A percentile compares a stretch with the other conserved stretches of the same genome.
Evolutionary conservation across 2,113 vertebrate species (phyloP).

Genomic region (Microtus montanus): DNA sequence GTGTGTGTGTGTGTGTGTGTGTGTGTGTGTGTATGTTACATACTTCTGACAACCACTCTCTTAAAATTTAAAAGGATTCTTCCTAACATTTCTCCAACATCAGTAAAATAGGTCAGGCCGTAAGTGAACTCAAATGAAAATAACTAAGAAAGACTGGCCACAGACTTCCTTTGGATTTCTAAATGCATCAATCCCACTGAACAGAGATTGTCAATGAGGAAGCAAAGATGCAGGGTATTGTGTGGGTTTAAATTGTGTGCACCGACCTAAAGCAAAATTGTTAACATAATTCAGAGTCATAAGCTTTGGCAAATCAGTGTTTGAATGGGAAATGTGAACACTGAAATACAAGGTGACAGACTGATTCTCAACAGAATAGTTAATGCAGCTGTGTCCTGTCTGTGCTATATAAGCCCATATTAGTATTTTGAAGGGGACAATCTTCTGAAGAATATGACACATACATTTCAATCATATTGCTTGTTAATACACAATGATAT

Average conservation of each 20-base stretch:
- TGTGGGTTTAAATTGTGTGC: conserved; percentile 68
- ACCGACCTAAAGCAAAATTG: conserved; percentile 66
- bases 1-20: too few relatives aligned
- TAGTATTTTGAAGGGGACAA: conserved; percentile 24
- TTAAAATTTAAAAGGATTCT: conserved; percentile 55
- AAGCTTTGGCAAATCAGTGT: conserved; percentile 37
- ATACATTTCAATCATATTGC: background rate
- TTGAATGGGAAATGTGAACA: conserved; percentile 40
- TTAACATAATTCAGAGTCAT: conserved; percentile 68
- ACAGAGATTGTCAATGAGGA: conserved; percentile 39
- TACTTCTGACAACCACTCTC: conserved; percentile 24
- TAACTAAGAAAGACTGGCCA: conserved; percentile 62
- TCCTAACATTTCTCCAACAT: conserved; percentile 48
- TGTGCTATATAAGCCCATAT: background rate
- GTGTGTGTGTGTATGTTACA: background rate
- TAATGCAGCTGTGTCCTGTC: conserved; percentile 37
- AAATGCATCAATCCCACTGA: conserved; percentile 38
- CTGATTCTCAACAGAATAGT: conserved; percentile 37
- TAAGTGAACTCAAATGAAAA: conserved; percentile 67
- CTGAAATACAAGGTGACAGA: conserved; percentile 22
- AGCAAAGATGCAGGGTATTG: conserved; percentile 37
- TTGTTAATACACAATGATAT: background rate
- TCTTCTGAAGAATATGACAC: background rate
- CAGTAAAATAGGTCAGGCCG: conserved; percentile 68
- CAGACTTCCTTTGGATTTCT: conserved; percentile 50